A percentile compares a stretch with the other conserved stretches of the same genome.
Evolutionary conservation across 2,113 vertebrate species (phyloP).

Genomic region (Propithecus coquereli): DNA sequence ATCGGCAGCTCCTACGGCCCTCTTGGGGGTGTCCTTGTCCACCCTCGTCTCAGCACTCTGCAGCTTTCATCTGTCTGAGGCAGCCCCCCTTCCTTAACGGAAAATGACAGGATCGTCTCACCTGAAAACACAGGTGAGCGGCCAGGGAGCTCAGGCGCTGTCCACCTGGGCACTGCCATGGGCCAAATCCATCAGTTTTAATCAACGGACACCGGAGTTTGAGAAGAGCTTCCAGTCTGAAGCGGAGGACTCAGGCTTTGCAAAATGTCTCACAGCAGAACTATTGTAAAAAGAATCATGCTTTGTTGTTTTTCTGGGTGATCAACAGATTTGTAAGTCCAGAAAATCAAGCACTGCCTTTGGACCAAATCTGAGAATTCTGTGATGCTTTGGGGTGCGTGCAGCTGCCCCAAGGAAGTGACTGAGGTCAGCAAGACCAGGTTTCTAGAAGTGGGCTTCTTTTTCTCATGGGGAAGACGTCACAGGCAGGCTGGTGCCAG

Average conservation of each 20-base stretch:
- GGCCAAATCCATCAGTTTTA: not conserved
- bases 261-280: not conserved
- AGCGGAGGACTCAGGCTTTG: not conserved
- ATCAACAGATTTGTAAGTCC: not conserved
- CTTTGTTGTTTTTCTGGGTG: not conserved
- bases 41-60: not conserved
- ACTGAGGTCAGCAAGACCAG: too few relatives aligned
- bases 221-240: not conserved
- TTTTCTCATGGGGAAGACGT: not conserved
- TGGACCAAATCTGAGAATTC: not conserved
- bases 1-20: rapidly evolving
- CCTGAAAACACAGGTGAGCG: not conserved
- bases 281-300: rapidly evolving
- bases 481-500: not conserved
- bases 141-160: not conserved
- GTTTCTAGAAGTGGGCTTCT: not conserved
- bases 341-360: not conserved
- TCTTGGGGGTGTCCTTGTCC: rapidly evolving
- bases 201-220: not conserved
- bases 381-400: too few relatives aligned
- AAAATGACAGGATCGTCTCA: not conserved
- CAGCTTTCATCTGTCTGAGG: not conserved
- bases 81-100: not conserved
- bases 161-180: too few relatives aligned
- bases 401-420: not conserved